These are phyloP conservation scores for Mystacornis crossleyi DNA, from an alignment of 2,113 vertebrate genomes.

Conservation along the genomic window DNA sequence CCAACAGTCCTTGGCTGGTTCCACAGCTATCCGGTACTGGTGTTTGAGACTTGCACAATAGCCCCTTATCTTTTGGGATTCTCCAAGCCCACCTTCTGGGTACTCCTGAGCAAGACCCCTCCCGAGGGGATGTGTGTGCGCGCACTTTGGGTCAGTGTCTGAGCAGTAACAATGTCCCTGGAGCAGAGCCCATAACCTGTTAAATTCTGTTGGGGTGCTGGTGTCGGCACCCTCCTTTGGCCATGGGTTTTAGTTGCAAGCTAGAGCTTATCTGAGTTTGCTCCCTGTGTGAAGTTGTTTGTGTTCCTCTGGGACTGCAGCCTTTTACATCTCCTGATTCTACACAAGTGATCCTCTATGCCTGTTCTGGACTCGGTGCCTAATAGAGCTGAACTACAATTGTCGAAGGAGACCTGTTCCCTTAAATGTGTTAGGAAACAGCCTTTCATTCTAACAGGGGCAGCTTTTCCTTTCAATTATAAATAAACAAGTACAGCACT, in stretches of 20 bases:
- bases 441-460: background rate
- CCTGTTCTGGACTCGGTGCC: background rate
- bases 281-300: background rate
- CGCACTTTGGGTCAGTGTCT: accelerated
- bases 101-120: background rate
- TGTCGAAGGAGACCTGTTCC: background rate
- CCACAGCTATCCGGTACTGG: no score
- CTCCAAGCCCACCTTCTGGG: background rate
- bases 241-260: background rate
- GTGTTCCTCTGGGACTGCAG: background rate
- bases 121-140: accelerated
- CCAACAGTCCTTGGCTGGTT: background rate
- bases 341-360: background rate
- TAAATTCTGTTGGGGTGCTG: accelerated
- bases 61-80: background rate
- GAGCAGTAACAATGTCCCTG: background rate
- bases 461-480: background rate
- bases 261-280: background rate
- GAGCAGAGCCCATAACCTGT: background rate
- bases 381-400: background rate
- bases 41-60: background rate
- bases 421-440: background rate
- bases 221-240: background rate
- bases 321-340: background rate
- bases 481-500: background rate